Evolutionary conservation across 2,797 vertebrate species (phyloP), one percentile per base, ranked within the genome.

Genomic region (Sardinella longiceps): DNA sequence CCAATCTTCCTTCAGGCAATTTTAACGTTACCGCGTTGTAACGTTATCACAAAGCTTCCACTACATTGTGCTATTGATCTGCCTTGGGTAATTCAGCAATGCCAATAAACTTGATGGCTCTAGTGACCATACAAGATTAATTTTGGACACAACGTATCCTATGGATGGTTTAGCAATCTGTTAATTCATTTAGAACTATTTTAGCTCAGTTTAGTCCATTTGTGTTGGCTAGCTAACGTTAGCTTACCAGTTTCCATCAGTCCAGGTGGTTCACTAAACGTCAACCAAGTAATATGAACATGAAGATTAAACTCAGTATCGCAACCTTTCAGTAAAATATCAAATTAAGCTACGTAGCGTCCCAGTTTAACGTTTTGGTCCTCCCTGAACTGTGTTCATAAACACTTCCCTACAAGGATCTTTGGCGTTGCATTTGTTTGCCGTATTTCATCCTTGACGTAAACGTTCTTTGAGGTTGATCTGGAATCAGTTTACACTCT

Each of bases 171-270:
- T n/a, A n/a, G n/a, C n/a, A 45, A 45, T 3, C 45, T 45, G 45
- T 45, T 45, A 45, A 3, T 20, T 12, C 14, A 20, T 56, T 20
- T 56, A 56, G 53, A 56, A 20, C 20, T 56, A 50, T 3, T 14
- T 50, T 50, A 50, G 15, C 48, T 14, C 3, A 0, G 15, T 7
- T 43, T 4, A 43, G 43, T 43, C 48, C 14, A 50, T 12, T 2
- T 50, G 12, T 1, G 48, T 3, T 50, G 15, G 15, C 15, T 14
- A 6, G 3, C 48, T 50, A 50, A 50, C 48, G 48, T 50, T 50
- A 50, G 48, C 30, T 33, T 74, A 74, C 66, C 66, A 5, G 66
- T 74, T 74, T 74, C 66, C 66, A 74, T 74, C 66, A 37, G 14
- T 15, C 15, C 66, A 33, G 30, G 5, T 74, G 30, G 5, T 74